Conservation (phyloP, 1,140 invertebrate genomes). For the Ceratina japonica region DNA sequence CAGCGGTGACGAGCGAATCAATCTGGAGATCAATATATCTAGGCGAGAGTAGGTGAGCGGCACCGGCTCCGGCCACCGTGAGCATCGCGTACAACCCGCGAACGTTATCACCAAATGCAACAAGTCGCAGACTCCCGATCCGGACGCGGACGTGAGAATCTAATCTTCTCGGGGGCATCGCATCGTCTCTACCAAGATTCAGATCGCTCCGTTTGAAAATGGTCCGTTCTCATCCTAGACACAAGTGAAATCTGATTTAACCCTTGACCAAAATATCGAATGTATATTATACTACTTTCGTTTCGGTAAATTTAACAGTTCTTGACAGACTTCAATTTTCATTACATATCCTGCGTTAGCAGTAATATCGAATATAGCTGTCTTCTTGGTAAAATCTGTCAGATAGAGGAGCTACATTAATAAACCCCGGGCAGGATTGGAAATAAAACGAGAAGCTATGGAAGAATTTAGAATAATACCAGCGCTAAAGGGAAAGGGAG, state of each 20-base stretch:
- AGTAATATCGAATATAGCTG: too few species aligned
- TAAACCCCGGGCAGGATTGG: not conserved
- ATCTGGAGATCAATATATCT: slow-evolving; percentile 40
- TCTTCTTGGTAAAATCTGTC: too few species aligned
- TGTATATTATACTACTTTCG: too few species aligned
- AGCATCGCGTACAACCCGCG: slow-evolving; percentile 22
- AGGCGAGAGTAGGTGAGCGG: slow-evolving; percentile 5
- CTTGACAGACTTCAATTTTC: too few species aligned
- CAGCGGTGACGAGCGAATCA: not conserved
- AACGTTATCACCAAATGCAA: slow-evolving; percentile 43
- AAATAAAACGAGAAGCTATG: not conserved
- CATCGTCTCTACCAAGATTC: not conserved
- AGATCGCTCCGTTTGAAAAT: too few species aligned
- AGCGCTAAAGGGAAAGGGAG: not conserved
- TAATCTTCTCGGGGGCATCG: slow-evolving; percentile 33
- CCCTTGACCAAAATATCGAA: too few species aligned
- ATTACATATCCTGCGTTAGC: too few species aligned
- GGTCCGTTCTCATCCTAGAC: not conserved
- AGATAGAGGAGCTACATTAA: too few species aligned
- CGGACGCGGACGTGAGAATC: slow-evolving; percentile 3
- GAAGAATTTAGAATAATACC: not conserved
- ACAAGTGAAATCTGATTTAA: too few species aligned
- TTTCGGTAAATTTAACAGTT: too few species aligned
- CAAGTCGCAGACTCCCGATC: slow-evolving; percentile 54
- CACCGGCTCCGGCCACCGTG: not conserved